These are phyloP conservation scores for Cryptocheilus praepositus DNA, from an alignment of 2,888 invertebrate species.

Conservation along the genomic window DNA sequence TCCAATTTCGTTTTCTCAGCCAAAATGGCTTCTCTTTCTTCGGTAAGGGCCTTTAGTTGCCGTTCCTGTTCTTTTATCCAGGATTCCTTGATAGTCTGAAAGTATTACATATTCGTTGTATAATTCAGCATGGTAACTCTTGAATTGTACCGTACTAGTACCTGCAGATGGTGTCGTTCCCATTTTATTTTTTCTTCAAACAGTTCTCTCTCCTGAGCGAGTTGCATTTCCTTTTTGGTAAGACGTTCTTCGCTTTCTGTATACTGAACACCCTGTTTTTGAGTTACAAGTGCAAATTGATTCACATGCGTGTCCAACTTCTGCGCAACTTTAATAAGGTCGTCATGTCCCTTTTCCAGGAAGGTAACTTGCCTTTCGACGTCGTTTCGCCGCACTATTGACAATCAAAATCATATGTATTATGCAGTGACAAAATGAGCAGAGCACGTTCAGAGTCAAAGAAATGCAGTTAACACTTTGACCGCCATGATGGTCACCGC, in stretches of 20 bases:
- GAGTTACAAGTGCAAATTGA: slow-evolving; percentile 58
- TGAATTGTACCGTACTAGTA: slow-evolving; percentile 20
- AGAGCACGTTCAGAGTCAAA: not conserved
- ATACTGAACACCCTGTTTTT: slow-evolving; percentile 54
- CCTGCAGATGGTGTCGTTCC: slow-evolving; percentile 65
- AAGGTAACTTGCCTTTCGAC: slow-evolving; percentile 59
- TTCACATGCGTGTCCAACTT: slow-evolving; percentile 58
- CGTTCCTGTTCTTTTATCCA: slow-evolving; percentile 67
- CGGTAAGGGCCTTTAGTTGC: slow-evolving; percentile 57
- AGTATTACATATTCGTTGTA: slow-evolving; percentile 10
- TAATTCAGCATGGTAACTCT: not conserved
- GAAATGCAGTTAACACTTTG: no score
- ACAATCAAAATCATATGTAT: not conserved
- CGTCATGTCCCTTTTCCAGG: slow-evolving; percentile 57
- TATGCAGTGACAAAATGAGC: not conserved
- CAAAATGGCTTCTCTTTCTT: slow-evolving; percentile 63
- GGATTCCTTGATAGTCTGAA: slow-evolving; percentile 62
- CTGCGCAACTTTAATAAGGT: slow-evolving; percentile 56
- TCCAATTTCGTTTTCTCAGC: slow-evolving; percentile 65
- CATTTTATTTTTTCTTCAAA: slow-evolving; percentile 67
- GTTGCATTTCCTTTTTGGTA: slow-evolving; percentile 55
- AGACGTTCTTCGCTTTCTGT: slow-evolving; percentile 60
- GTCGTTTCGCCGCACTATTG: slow-evolving; percentile 42
- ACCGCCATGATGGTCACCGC: no score
- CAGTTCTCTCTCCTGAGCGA: slow-evolving; percentile 65